Conservation (phyloP, 35 echinoderm and acorn worm genomes). For the Ptychodera flava region DNA sequence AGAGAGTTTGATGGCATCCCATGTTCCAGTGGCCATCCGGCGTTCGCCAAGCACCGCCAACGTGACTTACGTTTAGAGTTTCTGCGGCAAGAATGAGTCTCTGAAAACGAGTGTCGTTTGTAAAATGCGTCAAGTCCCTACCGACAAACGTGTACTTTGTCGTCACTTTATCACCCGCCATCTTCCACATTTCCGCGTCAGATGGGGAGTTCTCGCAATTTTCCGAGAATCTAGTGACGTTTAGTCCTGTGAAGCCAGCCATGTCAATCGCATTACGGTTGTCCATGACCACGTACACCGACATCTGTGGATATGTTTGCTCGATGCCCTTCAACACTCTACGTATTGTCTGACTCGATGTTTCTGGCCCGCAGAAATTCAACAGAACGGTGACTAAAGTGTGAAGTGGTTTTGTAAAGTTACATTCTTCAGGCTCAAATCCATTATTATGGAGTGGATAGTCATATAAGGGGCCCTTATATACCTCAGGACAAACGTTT, state of each 20-base stretch:
- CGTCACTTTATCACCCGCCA: not conserved
- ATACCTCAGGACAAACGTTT: not conserved
- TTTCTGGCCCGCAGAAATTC: not conserved
- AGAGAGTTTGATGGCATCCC: not conserved
- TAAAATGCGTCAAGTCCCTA: not conserved
- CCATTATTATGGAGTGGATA: not conserved
- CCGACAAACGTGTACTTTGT: not conserved
- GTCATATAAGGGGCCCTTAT: not conserved
- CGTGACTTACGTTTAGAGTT: not conserved
- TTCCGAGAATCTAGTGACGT: not conserved
- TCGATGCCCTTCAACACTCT: not conserved
- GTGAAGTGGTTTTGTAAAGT: not conserved
- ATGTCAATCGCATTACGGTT: not conserved
- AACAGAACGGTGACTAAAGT: not conserved
- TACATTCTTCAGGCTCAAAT: not conserved
- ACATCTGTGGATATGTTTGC: not conserved
- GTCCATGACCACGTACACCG: not conserved
- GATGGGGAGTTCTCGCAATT: not conserved
- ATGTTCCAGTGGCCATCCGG: not conserved
- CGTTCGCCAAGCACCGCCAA: not conserved
- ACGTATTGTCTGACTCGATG: not conserved
- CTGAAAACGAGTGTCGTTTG: not conserved
- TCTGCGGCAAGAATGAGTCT: not conserved
- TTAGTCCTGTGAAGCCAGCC: not conserved
- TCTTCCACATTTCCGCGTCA: not conserved